Conservation (phyloP, 2,113 vertebrate genomes). For the Nothoprocta perdicaria region DNA sequence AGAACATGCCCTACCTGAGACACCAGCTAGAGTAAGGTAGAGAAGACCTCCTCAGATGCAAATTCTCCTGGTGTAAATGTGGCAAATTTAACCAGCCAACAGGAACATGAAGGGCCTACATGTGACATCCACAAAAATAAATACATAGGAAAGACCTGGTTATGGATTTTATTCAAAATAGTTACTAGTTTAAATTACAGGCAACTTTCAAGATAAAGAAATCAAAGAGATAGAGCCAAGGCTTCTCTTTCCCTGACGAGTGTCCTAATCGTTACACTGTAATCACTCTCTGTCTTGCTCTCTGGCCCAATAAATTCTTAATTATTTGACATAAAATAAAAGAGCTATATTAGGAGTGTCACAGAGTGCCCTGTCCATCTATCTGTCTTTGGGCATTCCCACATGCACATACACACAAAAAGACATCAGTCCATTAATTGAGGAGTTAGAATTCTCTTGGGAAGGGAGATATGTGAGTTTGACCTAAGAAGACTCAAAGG, state of each 20-base stretch:
- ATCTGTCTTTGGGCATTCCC: background rate
- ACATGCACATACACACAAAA: background rate
- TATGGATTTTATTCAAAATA: background rate
- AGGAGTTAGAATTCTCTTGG: background rate
- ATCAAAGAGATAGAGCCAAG: background rate
- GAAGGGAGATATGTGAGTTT: constrained; percentile 9
- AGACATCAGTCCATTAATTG: background rate
- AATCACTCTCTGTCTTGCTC: background rate
- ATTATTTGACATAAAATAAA: constrained; percentile 29
- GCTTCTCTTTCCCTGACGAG: background rate
- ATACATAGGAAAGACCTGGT: background rate
- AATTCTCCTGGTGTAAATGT: background rate
- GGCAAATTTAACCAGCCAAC: background rate
- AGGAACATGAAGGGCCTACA: background rate
- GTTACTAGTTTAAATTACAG: background rate
- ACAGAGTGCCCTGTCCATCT: background rate
- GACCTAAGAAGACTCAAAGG: constrained; percentile 25
- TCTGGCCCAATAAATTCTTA: background rate
- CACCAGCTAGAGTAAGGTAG: background rate
- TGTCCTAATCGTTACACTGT: background rate
- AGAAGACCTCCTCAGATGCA: background rate
- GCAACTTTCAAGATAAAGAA: background rate
- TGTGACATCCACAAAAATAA: rapidly evolving
- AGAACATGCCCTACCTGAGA: background rate
- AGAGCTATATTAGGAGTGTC: background rate